Conservation (phyloP, 2,797 vertebrate species). For the Hafferia zeledoni region DNA sequence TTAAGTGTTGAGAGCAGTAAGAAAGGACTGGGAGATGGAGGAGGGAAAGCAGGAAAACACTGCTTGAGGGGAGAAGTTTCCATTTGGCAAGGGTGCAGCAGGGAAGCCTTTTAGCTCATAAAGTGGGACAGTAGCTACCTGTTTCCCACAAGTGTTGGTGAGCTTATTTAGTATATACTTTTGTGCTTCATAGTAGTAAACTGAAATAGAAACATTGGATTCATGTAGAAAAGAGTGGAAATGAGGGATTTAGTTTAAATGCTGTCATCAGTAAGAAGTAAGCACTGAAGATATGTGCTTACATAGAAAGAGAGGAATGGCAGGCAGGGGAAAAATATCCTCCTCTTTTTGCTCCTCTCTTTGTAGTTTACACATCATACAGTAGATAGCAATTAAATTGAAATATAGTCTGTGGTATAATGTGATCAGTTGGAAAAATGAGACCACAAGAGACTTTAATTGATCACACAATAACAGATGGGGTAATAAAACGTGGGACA, state of each 20-base stretch:
- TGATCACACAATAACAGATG: conserved; percentile 59
- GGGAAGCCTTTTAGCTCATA: neutral
- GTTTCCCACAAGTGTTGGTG: neutral
- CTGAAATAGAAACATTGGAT: neutral
- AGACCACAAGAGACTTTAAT: conserved; percentile 26
- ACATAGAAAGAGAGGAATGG: neutral
- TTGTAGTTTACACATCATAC: neutral
- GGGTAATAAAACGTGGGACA: conserved; percentile 57
- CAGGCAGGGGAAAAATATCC: conserved; percentile 26
- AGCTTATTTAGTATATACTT: neutral
- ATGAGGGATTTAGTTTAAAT: conserved; percentile 6
- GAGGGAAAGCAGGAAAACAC: neutral
- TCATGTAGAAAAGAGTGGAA: neutral
- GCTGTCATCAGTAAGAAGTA: neutral
- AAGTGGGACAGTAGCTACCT: neutral
- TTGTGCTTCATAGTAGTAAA: neutral
- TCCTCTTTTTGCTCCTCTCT: neutral
- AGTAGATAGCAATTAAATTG: conserved; percentile 21
- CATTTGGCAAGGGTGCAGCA: neutral
- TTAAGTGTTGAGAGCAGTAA: neutral
- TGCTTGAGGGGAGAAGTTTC: neutral
- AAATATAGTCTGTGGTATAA: conserved; percentile 41
- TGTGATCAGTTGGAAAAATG: conserved; percentile 40
- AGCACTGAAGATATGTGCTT: neutral
- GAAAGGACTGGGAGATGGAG: neutral